Base-by-base conservation (phyloP, 1,140 invertebrate genomes). In the Papilio helenus region DNA sequence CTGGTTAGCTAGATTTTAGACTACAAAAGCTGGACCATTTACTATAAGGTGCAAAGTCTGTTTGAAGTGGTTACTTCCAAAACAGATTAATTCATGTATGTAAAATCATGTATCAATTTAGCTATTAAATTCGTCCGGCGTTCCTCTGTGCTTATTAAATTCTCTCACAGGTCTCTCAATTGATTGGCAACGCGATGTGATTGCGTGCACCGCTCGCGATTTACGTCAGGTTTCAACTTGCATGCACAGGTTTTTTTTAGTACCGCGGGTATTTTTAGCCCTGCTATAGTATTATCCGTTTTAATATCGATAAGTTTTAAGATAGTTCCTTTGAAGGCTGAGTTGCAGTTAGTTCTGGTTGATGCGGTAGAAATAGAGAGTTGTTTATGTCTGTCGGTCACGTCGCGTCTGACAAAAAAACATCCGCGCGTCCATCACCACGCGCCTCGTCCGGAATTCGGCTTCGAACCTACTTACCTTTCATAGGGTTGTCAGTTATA, bases 311-410 rank as follows among this genome's bases (percentile, higher is more conserved):
- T 55, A 55, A 18, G 1, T 55, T n/a, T 4, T 55, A n/a, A 20
- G 8, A 14, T 4, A 20, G 18, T 5, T 51, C 9, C 51, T 18
- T 20, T 55, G 26, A 68, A 12, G 26, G 16, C 10, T 14, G 34
- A 7, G 23, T 20, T 58, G 4, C 1, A 26, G 10, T 65, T 16
- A 16, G 23, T 44, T 72, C 39, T 23, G 39, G 26, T 76, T 12
- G 46, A 20, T 51, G 74, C 49, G 44, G 61, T 79, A 76, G 85
- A 86, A 87, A 86, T 86, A 84, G 82, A 86, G 85, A 86, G 86
- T 87, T 86, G 85, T 87, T 87, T 86, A 86, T 84, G 84, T 86
- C 85, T 81, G 80, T 29, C 51, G 51, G 68, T 73, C 39, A 80
- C 68, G 73, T 78, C 71, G 73, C 51, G 51, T 9, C 65, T 49